Percentiles rank a stretch among this genome's conserved stretches.
These are phyloP conservation scores for Drosophila fuyamai DNA, from an alignment of 1,140 invertebrate species.

Conservation along the genomic window DNA sequence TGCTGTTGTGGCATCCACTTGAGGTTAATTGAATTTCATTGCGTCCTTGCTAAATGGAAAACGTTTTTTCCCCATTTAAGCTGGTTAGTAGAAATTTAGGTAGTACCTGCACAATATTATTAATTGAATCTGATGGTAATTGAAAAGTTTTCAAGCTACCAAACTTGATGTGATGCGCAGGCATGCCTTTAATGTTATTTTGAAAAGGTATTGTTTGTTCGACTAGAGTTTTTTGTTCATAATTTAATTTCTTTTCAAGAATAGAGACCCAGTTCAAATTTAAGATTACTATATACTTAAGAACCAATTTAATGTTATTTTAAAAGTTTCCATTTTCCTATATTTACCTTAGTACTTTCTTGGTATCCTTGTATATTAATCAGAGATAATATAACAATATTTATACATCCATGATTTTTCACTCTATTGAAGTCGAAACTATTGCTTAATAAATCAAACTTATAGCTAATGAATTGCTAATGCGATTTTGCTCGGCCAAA, in stretches of 20 bases:
- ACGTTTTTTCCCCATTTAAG: slow-evolving; percentile 70
- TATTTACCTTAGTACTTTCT: too few species aligned
- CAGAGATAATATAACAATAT: too few species aligned
- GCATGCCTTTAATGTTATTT: not conserved
- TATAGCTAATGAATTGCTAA: not conserved
- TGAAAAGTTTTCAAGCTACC: slow-evolving; percentile 60
- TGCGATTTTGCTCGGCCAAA: not conserved
- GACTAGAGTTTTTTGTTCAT: not conserved
- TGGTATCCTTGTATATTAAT: too few species aligned
- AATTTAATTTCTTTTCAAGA: too few species aligned
- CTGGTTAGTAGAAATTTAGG: slow-evolving; percentile 63
- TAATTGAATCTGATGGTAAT: slow-evolving; percentile 77
- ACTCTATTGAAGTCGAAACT: too few species aligned
- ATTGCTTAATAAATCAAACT: not conserved
- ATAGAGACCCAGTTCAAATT: too few species aligned
- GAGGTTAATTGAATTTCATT: slow-evolving; percentile 81
- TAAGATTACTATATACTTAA: too few species aligned
- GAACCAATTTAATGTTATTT: too few species aligned
- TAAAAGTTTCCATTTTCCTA: too few species aligned
- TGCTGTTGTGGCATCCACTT: slow-evolving; percentile 65
- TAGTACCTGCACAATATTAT: slow-evolving; percentile 47
- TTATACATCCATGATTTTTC: too few species aligned
- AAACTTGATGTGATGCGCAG: slow-evolving; percentile 28
- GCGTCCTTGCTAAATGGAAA: slow-evolving; percentile 63
- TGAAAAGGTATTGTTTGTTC: not conserved